Percentiles rank a stretch among this genome's conserved stretches.
These are phyloP conservation scores for Ceratitis capitata DNA, from an alignment of 1,140 invertebrate species.

Conservation along the genomic window DNA sequence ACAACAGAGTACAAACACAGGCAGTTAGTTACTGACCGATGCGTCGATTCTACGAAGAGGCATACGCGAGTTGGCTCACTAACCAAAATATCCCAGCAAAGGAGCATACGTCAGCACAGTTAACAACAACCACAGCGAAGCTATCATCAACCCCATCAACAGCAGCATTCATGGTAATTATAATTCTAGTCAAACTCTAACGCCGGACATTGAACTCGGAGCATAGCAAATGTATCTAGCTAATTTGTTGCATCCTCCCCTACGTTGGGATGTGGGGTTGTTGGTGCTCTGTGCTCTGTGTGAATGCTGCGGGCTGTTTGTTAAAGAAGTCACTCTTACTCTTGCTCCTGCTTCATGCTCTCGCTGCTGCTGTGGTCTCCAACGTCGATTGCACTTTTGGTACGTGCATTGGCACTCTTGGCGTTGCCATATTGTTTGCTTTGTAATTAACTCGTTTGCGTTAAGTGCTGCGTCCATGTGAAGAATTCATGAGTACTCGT, in stretches of 20 bases:
- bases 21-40: constrained; percentile 41
- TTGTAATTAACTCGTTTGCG: constrained; percentile 7
- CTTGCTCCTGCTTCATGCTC: too few relatives aligned
- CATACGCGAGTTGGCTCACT: not conserved
- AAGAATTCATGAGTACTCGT: not conserved
- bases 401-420: not conserved
- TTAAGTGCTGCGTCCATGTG: not conserved
- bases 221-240: not conserved
- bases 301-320: not conserved
- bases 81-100: not conserved
- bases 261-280: not conserved
- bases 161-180: not conserved
- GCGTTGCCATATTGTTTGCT: constrained; percentile 3
- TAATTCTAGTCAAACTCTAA: constrained; percentile 9
- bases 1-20: constrained; percentile 40
- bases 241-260: not conserved
- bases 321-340: not conserved
- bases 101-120: not conserved
- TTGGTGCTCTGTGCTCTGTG: too few relatives aligned
- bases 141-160: not conserved
- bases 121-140: not conserved
- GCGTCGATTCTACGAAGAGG: not conserved
- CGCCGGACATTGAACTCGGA: not conserved
- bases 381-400: not conserved
- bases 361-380: not conserved